Evolutionary conservation across 2,888 invertebrate genomes (phyloP), one percentile per base, ranked within the genome.

Genomic region (Koerneria pararmatus): DNA sequence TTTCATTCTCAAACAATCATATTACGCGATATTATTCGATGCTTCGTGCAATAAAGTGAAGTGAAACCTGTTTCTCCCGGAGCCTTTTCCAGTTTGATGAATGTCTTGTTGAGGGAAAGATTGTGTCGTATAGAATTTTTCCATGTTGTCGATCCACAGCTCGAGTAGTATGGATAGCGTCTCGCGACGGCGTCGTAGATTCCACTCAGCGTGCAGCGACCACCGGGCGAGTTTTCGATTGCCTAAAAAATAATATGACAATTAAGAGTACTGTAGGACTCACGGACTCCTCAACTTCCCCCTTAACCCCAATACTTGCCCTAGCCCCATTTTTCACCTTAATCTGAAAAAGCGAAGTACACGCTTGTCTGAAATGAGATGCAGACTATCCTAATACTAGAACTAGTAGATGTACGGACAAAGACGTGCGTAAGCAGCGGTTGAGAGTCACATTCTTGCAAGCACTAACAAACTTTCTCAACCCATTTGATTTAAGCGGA

Each of bases 91-190:
- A 73, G 58, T 37, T 71, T 41, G 1, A 51, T 59, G 62, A 76
- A 76, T 53, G 70, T 71, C 46, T 68, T 69, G 66, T 75, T 76
- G 8, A 76, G 64, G 3, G 74, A 74, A 19, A 76, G 60, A 69
- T 76, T 76, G 66, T 76, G 76, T 19, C 76, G 71, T 37, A 76
- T 72, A 15, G 76, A 76, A 54, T 76, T 76, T 74, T 75, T 64
- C 64, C 64, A 64, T 22, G 64, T 64, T 8, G 48, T 56, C 3
- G 64, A 56, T 19, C 54, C 54, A 31, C 64, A 64, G 5, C 29
- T 19, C 1, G 64, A 54, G 24, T 64, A 64, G 31, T 64, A 64
- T 34, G 32, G 31, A 46, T 64, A 64, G 24, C 41, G 66, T 22
- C 72, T 62, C 0, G 73, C 6, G n/a, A 76, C 71, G 46, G 67